These are phyloP conservation scores for Ormyrus rosae DNA, from an alignment of 2,888 invertebrate species.

Conservation along the genomic window DNA sequence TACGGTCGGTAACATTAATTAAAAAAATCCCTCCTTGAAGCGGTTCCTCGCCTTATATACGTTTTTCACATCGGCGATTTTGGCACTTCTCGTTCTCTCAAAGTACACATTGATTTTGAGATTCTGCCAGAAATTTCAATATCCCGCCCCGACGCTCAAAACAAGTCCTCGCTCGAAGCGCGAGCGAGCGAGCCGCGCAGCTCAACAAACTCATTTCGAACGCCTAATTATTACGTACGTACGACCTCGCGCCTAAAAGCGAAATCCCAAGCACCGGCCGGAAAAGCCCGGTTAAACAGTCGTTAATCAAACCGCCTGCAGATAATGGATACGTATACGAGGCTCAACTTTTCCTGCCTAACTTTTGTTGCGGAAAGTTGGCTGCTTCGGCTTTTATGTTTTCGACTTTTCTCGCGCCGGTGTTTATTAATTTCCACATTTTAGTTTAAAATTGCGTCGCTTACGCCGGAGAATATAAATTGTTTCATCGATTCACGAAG, in stretches of 20 bases:
- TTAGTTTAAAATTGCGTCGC: too few species aligned
- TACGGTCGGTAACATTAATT: neutral
- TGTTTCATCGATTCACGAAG: too few species aligned
- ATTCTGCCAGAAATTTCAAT: constrained; percentile 49
- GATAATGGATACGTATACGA: neutral
- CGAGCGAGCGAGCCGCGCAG: neutral
- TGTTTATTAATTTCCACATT: too few species aligned
- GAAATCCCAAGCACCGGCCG: neutral
- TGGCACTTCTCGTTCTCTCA: neutral
- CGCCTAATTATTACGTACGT: constrained; percentile 29
- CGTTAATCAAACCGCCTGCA: constrained; percentile 17
- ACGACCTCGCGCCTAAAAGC: constrained; percentile 21
- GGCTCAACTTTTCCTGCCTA: neutral
- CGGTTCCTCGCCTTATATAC: neutral
- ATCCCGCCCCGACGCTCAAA: neutral
- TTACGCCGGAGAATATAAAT: too few species aligned
- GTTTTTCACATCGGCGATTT: constrained; percentile 35
- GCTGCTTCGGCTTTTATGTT: too few species aligned
- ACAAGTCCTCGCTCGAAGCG: neutral
- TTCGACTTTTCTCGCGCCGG: too few species aligned
- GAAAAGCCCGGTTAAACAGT: neutral
- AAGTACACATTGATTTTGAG: constrained; percentile 43
- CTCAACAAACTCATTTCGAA: constrained; percentile 34
- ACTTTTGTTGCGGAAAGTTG: too few species aligned
- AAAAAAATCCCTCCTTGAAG: neutral